Evolutionary conservation across 2,797 vertebrate species (phyloP).

Genomic region (Semaprochilodus insignis): DNA sequence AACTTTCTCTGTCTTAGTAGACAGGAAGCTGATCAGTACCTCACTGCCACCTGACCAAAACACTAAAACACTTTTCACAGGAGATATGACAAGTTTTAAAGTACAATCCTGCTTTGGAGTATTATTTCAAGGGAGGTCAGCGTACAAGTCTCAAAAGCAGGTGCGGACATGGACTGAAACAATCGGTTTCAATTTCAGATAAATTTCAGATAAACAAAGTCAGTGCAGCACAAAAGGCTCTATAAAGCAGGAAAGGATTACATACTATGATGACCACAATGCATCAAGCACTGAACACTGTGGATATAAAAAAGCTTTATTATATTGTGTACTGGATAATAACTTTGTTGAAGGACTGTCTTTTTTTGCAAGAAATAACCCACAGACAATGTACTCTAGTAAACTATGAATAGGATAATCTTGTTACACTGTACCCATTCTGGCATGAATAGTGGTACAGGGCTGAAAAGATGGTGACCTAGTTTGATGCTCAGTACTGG

Average conservation of each 20-base stretch:
- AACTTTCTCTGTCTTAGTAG: no score
- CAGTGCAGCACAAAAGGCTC: background rate
- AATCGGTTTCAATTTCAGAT: no score
- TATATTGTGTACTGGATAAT: background rate
- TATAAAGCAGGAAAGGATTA: background rate
- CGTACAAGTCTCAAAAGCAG: background rate
- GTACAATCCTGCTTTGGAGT: background rate
- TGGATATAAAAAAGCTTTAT: background rate
- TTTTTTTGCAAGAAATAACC: constrained; percentile 18
- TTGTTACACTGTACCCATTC: constrained; percentile 43
- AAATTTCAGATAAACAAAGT: constrained; percentile 22
- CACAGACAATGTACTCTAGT: constrained; percentile 20
- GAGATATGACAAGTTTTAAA: background rate
- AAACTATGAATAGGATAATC: constrained; percentile 30
- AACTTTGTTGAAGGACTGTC: background rate
- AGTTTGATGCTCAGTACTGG: constrained; percentile 47
- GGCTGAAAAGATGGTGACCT: constrained; percentile 52
- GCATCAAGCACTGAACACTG: background rate
- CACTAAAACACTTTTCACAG: no score
- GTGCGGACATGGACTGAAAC: background rate
- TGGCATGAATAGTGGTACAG: constrained; percentile 42
- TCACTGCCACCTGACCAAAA: no score
- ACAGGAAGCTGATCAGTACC: no score
- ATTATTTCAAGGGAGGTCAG: background rate
- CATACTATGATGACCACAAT: background rate